Evolutionary conservation across 92 coral and sea anemone species (phyloP), one percentile per base, ranked within the genome.

Genomic region (Porites divaricata): DNA sequence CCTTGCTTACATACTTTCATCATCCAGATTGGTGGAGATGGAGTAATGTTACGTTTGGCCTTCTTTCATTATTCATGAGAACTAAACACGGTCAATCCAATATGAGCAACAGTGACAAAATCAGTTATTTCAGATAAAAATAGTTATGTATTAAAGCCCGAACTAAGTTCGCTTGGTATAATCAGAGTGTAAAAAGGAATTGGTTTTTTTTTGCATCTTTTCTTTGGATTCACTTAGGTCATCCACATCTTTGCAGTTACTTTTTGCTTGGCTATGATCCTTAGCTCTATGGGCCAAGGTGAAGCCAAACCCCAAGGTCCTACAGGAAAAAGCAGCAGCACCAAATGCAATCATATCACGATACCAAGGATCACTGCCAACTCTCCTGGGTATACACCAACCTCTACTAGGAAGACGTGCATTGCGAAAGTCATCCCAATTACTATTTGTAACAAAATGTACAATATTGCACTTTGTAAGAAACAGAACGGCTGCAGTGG

Each of bases 291-390:
- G 25, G 75, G 66, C 10, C 10, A 51, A 12, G 75, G 53, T 67
- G 75, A 4, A 21, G 84, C 75, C 66, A 79, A 65, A 25, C 84
- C 75, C 15, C 81, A 64, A 22, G 49, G 61, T 21, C n/a, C 58
- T n/a, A n/a, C 58, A 10, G 12, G 51, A 15, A 15, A 16, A 13
- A 19, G 25, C 13, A 19, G 4, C 72, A 24, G 13, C 16, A 15
- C 45, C 23, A 23, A 9, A 6, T 66, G 76, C 26, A 41, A 49
- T 49, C 56, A 53, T n/a, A 49, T 49, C 6, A 7, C 15, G 13
- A 2, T 71, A 20, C 57, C 49, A 71, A 50, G 57, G 10, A 6
- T 71, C 76, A 13, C 50, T 45, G 58, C 26, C 19, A 15, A 17
- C 58, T 9, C 76, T 17, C 17, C 23, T 28, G 52, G 52, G 11